Evolutionary conservation across 2,797 vertebrate genomes (phyloP).

Genomic region (Acestrorhynchus altus): DNA sequence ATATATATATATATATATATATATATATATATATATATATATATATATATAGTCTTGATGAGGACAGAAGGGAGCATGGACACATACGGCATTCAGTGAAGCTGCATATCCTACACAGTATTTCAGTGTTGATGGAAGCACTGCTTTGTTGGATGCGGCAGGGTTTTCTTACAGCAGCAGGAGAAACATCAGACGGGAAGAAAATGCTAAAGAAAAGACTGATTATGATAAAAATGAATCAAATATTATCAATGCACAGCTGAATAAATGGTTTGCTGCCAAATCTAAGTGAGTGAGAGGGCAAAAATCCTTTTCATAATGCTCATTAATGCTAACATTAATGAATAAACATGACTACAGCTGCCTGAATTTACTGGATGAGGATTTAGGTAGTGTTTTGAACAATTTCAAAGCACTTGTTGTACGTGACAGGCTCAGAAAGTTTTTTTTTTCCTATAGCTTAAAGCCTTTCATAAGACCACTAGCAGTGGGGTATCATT

Average conservation of each 20-base stretch:
- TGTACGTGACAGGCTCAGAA: not conserved
- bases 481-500: not conserved
- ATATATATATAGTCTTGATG: no score
- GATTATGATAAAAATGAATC: no score
- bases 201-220: no score
- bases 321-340: no score
- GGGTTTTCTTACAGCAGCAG: not conserved
- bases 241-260: no score
- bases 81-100: not conserved
- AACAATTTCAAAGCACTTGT: no score
- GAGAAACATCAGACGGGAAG: not conserved
- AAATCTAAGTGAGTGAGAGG: no score
- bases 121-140: not conserved
- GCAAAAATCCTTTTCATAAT: no score
- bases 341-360: no score
- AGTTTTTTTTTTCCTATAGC: not conserved
- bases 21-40: no score
- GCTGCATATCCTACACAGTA: not conserved
- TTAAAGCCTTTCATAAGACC: not conserved
- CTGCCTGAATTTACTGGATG: not conserved
- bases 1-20: no score
- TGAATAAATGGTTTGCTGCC: no score
- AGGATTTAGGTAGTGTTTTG: not conserved
- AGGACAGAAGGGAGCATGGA: not conserved
- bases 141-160: not conserved